phyloP scores from a whole-genome alignment of 2,888 invertebrate genomes.

The Troglohyphantes excavatus region DNA sequence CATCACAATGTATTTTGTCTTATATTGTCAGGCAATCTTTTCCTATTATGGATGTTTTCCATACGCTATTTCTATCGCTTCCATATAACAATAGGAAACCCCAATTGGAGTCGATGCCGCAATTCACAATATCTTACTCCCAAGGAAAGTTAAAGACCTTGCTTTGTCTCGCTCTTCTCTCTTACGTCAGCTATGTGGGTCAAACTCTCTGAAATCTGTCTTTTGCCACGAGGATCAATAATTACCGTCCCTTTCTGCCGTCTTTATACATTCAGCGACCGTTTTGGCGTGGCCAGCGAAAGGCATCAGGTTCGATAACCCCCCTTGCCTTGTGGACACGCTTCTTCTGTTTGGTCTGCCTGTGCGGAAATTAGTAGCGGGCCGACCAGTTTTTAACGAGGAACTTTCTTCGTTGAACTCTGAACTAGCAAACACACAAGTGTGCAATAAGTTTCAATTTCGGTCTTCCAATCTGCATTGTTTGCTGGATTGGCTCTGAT shows the following conservation, averaged over 20 bases:
- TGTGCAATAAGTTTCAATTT: background rate
- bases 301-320: slow-evolving; percentile 53
- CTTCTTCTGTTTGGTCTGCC: background rate
- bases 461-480: background rate
- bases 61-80: slow-evolving; percentile 11
- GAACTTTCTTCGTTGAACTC: background rate
- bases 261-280: background rate
- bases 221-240: slow-evolving; percentile 38
- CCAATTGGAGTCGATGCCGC: background rate
- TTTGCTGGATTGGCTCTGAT: background rate
- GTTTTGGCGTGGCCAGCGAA: slow-evolving; percentile 17
- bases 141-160: slow-evolving; percentile 19
- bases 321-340: slow-evolving; percentile 10
- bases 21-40: background rate
- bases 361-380: background rate
- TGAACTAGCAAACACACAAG: background rate
- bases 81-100: background rate
- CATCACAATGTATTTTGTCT: background rate
- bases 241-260: slow-evolving; percentile 3
- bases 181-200: slow-evolving; percentile 38
- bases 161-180: background rate
- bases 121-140: slow-evolving; percentile 11
- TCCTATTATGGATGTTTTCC: background rate
- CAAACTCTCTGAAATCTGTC: slow-evolving; percentile 24
- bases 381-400: background rate